Conservation (phyloP, 2,888 invertebrate species). For the Orthosia incerta region DNA sequence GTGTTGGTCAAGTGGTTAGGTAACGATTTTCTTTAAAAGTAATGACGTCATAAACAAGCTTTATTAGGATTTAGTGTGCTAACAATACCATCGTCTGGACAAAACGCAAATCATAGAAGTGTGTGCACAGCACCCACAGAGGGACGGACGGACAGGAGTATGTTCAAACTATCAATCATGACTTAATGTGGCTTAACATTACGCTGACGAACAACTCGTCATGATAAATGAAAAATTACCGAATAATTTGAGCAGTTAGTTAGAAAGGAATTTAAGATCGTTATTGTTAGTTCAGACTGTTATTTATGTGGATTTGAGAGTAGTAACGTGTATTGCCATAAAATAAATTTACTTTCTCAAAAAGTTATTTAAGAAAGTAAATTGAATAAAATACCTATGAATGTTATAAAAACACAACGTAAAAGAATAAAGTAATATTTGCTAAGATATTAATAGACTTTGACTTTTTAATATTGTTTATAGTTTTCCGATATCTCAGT, state of each 20-base stretch:
- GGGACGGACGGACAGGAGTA: conserved; percentile 40
- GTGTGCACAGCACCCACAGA: conserved; percentile 51
- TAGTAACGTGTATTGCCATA: background rate
- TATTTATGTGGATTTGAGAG: background rate
- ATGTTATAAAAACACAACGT: too few relatives aligned
- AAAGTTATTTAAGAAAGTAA: too few relatives aligned
- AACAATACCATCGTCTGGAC: conserved; percentile 23
- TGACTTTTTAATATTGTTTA: background rate
- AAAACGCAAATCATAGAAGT: conserved; percentile 40
- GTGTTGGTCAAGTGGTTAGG: too few relatives aligned
- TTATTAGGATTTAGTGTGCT: conserved; percentile 6
- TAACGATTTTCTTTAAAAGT: too few relatives aligned
- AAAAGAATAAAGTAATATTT: too few relatives aligned
- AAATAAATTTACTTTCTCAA: too few relatives aligned
- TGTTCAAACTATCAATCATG: conserved; percentile 44
- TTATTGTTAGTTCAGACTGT: background rate
- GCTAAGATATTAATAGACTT: background rate
- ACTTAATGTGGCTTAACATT: conserved; percentile 48
- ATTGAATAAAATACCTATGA: too few relatives aligned
- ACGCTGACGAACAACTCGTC: conserved; percentile 41
- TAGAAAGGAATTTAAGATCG: background rate
- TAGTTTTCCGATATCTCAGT: background rate
- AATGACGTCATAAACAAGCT: too few relatives aligned
- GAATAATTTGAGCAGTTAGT: too few relatives aligned
- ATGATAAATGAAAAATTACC: too few relatives aligned